phyloP scores from a whole-genome alignment of 2,888 invertebrate genomes.

The Ophraella communa region DNA sequence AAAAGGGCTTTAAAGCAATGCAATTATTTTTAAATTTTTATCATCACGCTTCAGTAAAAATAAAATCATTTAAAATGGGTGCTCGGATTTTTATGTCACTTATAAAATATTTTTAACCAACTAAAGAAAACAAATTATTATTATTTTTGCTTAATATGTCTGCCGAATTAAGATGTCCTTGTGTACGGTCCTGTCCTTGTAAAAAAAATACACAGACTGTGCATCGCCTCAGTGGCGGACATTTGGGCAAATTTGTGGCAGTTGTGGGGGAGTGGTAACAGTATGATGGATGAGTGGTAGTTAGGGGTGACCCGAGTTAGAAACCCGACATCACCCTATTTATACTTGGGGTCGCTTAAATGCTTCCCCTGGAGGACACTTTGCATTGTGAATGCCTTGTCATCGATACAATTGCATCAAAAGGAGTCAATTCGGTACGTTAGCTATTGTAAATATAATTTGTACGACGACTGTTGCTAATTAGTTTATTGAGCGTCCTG shows the following conservation, averaged over 20 bases:
- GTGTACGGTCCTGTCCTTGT: not conserved
- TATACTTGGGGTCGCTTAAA: conserved; percentile 43
- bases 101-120: too few relatives aligned
- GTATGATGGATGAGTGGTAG: conserved; percentile 51
- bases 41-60: too few relatives aligned
- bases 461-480: conserved; percentile 30
- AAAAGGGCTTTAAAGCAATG: too few relatives aligned
- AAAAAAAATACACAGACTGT: conserved; percentile 23
- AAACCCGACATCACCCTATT: conserved; percentile 38
- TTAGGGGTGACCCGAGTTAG: conserved; percentile 41
- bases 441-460: conserved; percentile 40
- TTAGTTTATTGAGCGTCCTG: conserved; percentile 29
- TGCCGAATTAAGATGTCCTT: too few relatives aligned
- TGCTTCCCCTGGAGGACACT: conserved; percentile 43
- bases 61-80: too few relatives aligned
- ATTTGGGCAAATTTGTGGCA: conserved; percentile 48
- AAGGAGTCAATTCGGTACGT: conserved; percentile 49
- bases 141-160: too few relatives aligned
- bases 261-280: conserved; percentile 54
- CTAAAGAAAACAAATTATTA: too few relatives aligned
- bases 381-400: conserved; percentile 44
- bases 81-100: too few relatives aligned
- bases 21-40: too few relatives aligned
- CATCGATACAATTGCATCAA: conserved; percentile 49
- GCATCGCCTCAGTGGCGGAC: conserved; percentile 33